Conservation (phyloP, 92 coral and sea anemone species). For the Palythoa grandis region DNA sequence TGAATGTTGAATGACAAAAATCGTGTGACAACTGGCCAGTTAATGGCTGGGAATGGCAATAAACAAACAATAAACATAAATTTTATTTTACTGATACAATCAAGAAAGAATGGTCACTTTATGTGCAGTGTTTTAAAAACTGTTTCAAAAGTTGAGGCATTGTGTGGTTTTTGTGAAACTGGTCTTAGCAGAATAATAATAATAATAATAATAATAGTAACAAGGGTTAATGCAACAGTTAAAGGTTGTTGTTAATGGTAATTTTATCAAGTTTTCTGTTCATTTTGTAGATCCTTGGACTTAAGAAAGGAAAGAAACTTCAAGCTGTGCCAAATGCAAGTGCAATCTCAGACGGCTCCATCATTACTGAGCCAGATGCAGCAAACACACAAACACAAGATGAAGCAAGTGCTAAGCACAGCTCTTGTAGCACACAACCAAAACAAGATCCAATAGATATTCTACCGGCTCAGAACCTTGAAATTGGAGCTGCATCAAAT, state of each 20-base stretch:
- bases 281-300: constrained; percentile 79
- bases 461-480: constrained; percentile 56
- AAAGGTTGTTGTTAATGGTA: background rate
- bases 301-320: constrained; percentile 65
- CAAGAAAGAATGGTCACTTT: too few relatives aligned
- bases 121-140: too few relatives aligned
- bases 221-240: background rate
- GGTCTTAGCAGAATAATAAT: too few relatives aligned
- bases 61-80: too few relatives aligned
- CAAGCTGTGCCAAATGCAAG: constrained; percentile 1
- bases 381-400: constrained; percentile 19
- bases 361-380: constrained; percentile 9
- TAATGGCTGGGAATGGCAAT: too few relatives aligned
- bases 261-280: background rate
- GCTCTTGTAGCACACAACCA: constrained; percentile 19
- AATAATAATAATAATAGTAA: too few relatives aligned
- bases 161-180: too few relatives aligned
- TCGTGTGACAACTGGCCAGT: too few relatives aligned
- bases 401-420: constrained; percentile 23
- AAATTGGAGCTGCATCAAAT: constrained; percentile 33
- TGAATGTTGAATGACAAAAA: too few relatives aligned
- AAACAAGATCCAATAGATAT: constrained; percentile 34
- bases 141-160: too few relatives aligned
- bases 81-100: too few relatives aligned
- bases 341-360: background rate